A percentile compares a stretch with the other conserved stretches of the same genome.
phyloP scores from a whole-genome alignment of 2,113 vertebrate species.

The Anser brachyrhynchus region DNA sequence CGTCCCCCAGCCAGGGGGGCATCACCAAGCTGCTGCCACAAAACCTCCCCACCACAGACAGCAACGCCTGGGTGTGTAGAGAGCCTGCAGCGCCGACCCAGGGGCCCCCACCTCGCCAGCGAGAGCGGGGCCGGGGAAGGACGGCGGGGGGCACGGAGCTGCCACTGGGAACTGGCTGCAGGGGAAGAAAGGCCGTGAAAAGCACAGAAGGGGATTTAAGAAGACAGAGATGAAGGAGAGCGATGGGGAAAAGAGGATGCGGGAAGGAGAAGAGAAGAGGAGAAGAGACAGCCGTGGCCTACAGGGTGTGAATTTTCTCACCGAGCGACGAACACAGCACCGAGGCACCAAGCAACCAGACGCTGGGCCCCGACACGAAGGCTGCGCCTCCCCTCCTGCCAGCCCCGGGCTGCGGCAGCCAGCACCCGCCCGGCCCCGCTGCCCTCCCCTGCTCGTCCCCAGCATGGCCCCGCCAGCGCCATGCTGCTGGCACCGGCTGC shows the following conservation, averaged over 20 bases:
- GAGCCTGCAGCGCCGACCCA: not conserved
- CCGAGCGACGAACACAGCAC: not conserved
- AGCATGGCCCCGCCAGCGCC: not conserved
- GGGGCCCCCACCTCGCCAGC: rapidly evolving
- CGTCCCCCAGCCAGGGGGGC: not conserved
- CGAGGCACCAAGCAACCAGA: not conserved
- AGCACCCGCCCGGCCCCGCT: not conserved
- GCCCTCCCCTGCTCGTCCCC: not conserved
- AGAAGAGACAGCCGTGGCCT: not conserved
- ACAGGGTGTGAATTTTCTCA: constrained; percentile 18
- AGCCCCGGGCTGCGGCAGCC: not conserved
- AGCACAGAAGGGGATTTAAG: not conserved
- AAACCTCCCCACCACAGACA: rapidly evolving
- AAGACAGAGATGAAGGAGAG: not conserved
- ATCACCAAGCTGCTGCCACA: not conserved
- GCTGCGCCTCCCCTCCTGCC: not conserved
- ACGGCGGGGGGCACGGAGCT: rapidly evolving
- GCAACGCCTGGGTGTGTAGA: rapidly evolving
- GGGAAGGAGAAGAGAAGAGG: not conserved
- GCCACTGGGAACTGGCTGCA: not conserved
- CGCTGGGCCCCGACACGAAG: not conserved
- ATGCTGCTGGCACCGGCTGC: not conserved
- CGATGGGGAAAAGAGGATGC: not conserved
- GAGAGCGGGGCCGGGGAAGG: not conserved
- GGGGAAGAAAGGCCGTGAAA: not conserved